Percentiles rank a stretch among this genome's conserved stretches.
Evolutionary conservation across 2,113 vertebrate genomes (phyloP).

Genomic region (Raphicerus campestris): DNA sequence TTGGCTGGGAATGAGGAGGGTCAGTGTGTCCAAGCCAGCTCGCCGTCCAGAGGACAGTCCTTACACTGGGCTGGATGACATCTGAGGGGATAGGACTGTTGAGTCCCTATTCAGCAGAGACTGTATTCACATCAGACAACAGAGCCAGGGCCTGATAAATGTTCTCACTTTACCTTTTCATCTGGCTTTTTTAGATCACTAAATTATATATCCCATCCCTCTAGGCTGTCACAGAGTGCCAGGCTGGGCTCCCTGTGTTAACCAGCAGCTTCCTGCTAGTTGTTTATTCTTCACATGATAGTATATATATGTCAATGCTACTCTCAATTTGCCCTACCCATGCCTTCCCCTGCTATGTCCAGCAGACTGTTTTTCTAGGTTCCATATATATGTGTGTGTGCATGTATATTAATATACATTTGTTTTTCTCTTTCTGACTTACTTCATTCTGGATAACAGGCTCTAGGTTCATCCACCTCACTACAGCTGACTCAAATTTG

Average conservation of each 20-base stretch:
- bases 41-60: not conserved
- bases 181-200: not conserved
- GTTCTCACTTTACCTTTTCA: not conserved
- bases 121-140: not conserved
- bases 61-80: not conserved
- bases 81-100: not conserved
- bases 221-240: not conserved
- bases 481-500: not conserved
- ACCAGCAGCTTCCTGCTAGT: not conserved
- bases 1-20: not conserved
- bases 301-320: not conserved
- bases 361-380: not conserved
- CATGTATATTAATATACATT: not conserved
- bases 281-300: not conserved
- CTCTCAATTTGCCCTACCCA: not conserved
- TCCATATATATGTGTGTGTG: not conserved
- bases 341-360: not conserved
- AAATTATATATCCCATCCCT: not conserved
- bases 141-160: not conserved
- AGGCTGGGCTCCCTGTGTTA: not conserved
- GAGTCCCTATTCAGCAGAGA: not conserved
- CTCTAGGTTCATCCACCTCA: not conserved
- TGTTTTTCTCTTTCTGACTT: not conserved
- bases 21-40: not conserved
- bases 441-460: not conserved